Percentiles rank a stretch among this genome's conserved stretches.
Evolutionary conservation across 2,113 vertebrate species (phyloP).

Genomic region (Oreochromis aureus): DNA sequence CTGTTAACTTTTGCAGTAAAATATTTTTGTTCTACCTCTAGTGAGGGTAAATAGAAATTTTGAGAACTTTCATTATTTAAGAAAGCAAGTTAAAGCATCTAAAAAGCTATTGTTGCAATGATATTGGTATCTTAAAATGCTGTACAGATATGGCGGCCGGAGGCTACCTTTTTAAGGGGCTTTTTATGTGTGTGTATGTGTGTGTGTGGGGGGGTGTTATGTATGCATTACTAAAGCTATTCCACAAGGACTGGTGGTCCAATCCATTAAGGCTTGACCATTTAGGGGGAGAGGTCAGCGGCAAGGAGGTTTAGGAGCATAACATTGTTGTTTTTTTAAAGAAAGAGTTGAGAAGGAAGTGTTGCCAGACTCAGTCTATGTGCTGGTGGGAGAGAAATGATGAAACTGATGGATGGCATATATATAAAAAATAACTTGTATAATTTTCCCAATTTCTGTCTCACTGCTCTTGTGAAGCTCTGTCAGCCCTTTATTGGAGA

Average conservation of each 20-base stretch:
- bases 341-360: not conserved
- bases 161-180: not conserved
- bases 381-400: not conserved
- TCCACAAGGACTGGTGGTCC: not conserved
- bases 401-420: not conserved
- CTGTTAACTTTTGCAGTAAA: not conserved
- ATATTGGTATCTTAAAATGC: not conserved
- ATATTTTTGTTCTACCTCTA: no score
- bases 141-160: not conserved
- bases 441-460: conserved; percentile 3
- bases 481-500: not conserved
- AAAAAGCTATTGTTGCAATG: not conserved
- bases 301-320: not conserved
- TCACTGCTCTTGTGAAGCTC: not conserved
- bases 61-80: not conserved
- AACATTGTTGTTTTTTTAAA: not conserved
- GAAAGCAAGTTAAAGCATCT: not conserved
- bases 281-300: not conserved
- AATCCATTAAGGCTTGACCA: not conserved
- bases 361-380: not conserved
- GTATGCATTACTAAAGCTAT: not conserved
- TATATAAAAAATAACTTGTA: not conserved
- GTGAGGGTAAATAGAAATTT: no score
- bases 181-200: not conserved
- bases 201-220: not conserved